Evolutionary conservation across 2,888 invertebrate species (phyloP).

Genomic region (Polydrusus tereticollis): DNA sequence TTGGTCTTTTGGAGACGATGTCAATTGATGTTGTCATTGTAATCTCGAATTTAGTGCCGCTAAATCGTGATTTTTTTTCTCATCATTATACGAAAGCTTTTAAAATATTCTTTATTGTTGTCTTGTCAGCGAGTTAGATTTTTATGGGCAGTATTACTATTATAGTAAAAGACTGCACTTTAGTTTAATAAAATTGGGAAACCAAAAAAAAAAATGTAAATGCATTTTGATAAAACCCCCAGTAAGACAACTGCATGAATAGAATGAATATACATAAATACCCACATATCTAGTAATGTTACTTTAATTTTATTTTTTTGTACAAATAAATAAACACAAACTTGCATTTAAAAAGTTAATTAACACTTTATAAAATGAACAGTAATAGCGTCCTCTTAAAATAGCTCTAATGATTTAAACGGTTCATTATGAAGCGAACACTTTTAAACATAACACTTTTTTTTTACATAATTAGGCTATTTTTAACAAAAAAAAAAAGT

Average conservation of each 20-base stretch:
- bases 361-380: neutral
- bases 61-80: constrained; percentile 11
- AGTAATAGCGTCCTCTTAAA: too few relatives aligned
- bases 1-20: neutral
- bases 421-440: neutral
- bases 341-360: neutral
- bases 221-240: too few relatives aligned
- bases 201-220: too few relatives aligned
- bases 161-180: too few relatives aligned
- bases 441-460: neutral
- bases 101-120: constrained; percentile 7
- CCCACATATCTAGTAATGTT: neutral
- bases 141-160: neutral
- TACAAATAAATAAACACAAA: neutral
- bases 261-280: neutral
- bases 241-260: too few relatives aligned
- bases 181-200: too few relatives aligned
- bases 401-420: neutral
- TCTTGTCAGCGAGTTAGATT: neutral
- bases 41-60: constrained; percentile 15
- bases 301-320: neutral
- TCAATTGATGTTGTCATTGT: constrained; percentile 18
- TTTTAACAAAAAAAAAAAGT: too few relatives aligned
- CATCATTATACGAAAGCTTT: neutral
- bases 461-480: neutral